Percentiles rank a stretch among this genome's conserved stretches.
phyloP scores from a whole-genome alignment of 2,888 invertebrate genomes.

The Sphaerophoria rueppellii region DNA sequence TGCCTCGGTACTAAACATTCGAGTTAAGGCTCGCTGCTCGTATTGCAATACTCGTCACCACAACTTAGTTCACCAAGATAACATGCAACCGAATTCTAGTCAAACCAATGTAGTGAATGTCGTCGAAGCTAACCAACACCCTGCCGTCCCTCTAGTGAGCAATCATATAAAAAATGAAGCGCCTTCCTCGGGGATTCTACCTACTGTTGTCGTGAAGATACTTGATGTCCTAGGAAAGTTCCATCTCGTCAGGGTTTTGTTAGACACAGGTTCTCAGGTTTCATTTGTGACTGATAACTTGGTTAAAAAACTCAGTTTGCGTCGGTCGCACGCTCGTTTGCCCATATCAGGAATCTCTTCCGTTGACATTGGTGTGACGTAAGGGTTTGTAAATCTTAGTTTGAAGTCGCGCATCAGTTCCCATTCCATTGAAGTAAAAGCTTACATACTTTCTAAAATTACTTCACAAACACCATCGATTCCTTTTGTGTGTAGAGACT shows the following conservation, averaged over 20 bases:
- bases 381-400: background rate
- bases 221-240: too few species aligned
- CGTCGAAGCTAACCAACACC: background rate
- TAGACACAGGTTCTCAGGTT: too few species aligned
- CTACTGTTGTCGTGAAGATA: too few species aligned
- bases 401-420: background rate
- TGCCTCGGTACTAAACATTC: constrained; percentile 6
- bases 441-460: background rate
- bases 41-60: constrained; percentile 5
- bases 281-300: too few species aligned
- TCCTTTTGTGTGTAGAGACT: background rate
- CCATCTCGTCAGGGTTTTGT: too few species aligned
- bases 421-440: background rate
- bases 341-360: too few species aligned
- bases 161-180: too few species aligned
- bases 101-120: background rate
- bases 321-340: too few species aligned
- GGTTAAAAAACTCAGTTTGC: too few species aligned
- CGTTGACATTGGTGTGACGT: too few species aligned
- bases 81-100: background rate
- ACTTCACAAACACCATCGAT: background rate
- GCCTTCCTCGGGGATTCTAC: too few species aligned
- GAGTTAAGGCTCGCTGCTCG: constrained; percentile 12
- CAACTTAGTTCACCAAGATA: background rate
- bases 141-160: background rate